Evolutionary conservation across 2,888 invertebrate genomes (phyloP).

Genomic region (Pachymerium ferrugineum): DNA sequence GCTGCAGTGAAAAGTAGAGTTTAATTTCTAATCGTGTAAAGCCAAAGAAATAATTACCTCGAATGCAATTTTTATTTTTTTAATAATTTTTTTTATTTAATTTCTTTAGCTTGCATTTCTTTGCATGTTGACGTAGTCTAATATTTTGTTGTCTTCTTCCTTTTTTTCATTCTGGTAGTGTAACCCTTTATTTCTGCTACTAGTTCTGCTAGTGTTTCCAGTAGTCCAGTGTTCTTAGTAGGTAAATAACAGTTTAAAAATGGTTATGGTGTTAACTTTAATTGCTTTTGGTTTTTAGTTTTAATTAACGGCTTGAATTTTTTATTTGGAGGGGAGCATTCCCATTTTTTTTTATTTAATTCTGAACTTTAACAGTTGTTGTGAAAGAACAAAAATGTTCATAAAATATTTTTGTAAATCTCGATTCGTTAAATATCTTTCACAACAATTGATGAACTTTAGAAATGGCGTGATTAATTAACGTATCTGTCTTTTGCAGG

Average conservation of each 20-base stretch:
- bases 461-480: too few relatives aligned
- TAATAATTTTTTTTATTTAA: background rate
- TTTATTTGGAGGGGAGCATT: too few relatives aligned
- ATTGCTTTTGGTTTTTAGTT: background rate
- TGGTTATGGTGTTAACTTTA: background rate
- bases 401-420: too few relatives aligned
- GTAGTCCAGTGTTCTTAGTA: constrained; percentile 8
- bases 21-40: background rate
- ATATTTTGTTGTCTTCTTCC: background rate
- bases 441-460: too few relatives aligned
- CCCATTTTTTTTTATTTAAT: background rate
- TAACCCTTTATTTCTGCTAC: constrained; percentile 29
- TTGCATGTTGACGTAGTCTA: background rate
- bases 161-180: constrained; percentile 20
- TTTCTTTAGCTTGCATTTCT: background rate
- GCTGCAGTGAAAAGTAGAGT: background rate
- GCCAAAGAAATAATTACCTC: background rate
- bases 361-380: too few relatives aligned
- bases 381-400: too few relatives aligned
- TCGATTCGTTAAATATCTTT: too few relatives aligned
- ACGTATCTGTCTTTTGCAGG: too few relatives aligned
- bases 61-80: background rate
- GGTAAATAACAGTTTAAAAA: background rate
- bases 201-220: constrained; percentile 32
- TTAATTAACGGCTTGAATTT: too few relatives aligned